phyloP scores from a whole-genome alignment of 2,888 invertebrate genomes.

The Erebia aethiops region DNA sequence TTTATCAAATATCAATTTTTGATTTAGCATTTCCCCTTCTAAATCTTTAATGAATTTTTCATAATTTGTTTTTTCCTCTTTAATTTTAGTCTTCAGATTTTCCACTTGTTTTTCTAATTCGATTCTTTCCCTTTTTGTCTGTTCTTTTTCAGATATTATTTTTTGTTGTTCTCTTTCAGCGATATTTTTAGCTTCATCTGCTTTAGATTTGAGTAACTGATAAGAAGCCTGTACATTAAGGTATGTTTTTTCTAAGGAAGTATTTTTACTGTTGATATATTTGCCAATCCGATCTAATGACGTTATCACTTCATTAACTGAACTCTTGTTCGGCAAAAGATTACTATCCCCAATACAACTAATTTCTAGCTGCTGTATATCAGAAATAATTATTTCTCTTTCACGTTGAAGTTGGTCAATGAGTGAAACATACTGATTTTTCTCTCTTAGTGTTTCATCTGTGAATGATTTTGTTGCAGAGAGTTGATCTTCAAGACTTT shows the following conservation, averaged over 20 bases:
- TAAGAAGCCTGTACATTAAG: conserved; percentile 67
- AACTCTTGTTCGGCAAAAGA: conserved; percentile 54
- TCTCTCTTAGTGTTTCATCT: conserved; percentile 55
- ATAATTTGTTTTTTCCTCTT: conserved; percentile 57
- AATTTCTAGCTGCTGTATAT: conserved; percentile 66
- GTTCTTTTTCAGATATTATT: conserved; percentile 68
- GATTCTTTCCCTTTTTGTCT: conserved; percentile 59
- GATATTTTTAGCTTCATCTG: conserved; percentile 69
- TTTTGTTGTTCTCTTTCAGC: conserved; percentile 73
- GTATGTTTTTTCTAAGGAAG: conserved; percentile 61
- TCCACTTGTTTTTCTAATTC: conserved; percentile 58
- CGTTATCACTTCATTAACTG: conserved; percentile 54
- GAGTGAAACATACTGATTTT: conserved; percentile 55
- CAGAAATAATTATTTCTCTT: conserved; percentile 58
- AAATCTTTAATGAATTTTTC: conserved; percentile 61
- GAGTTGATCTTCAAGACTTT: conserved; percentile 56
- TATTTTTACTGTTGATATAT: conserved; percentile 53
- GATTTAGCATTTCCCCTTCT: conserved; percentile 63
- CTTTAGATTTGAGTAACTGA: conserved; percentile 66
- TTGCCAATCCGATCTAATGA: conserved; percentile 62
- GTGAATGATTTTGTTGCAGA: conserved; percentile 54
- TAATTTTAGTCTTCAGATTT: conserved; percentile 56
- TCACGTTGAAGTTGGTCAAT: conserved; percentile 59
- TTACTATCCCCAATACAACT: conserved; percentile 62
- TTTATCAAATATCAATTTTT: conserved; percentile 64